Percentiles rank a stretch among this genome's conserved stretches.
phyloP scores from a whole-genome alignment of 2,888 invertebrate species.

The Oegoconia quadripuncta region DNA sequence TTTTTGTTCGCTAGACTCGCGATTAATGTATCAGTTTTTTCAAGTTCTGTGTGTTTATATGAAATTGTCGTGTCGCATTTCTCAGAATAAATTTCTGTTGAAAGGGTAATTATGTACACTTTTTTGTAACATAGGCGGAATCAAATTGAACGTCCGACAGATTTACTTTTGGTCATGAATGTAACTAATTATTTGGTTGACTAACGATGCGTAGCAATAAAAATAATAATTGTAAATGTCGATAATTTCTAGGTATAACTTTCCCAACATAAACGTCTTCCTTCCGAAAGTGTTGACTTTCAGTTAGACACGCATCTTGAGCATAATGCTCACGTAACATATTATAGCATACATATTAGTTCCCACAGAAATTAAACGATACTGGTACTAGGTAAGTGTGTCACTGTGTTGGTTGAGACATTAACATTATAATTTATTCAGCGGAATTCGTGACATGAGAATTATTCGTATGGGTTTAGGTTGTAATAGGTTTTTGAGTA shows the following conservation, averaged over 20 bases:
- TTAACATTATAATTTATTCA: too few relatives aligned
- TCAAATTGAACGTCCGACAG: neutral
- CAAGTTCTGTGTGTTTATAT: too few relatives aligned
- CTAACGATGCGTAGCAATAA: neutral
- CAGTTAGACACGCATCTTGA: slow-evolving; percentile 6
- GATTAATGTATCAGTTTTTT: too few relatives aligned
- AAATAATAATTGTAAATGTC: neutral
- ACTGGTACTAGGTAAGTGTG: slow-evolving; percentile 11
- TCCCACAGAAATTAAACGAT: slow-evolving; percentile 17
- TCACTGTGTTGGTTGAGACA: slow-evolving; percentile 10
- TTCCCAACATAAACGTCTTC: too few relatives aligned
- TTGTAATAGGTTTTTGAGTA: too few relatives aligned
- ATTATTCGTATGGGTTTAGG: too few relatives aligned
- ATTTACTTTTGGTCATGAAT: neutral
- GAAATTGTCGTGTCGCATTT: too few relatives aligned
- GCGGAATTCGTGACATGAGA: neutral
- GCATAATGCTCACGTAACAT: slow-evolving; percentile 12
- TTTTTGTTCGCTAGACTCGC: too few relatives aligned
- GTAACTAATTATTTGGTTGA: neutral
- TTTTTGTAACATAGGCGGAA: too few relatives aligned
- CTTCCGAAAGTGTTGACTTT: slow-evolving; percentile 1
- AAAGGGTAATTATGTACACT: too few relatives aligned
- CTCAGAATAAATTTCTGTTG: too few relatives aligned
- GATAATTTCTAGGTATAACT: neutral
- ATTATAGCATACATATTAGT: slow-evolving; percentile 15